These are phyloP conservation scores for Drosophila tropicalis DNA, from an alignment of 1,140 invertebrate genomes.

Conservation along the genomic window DNA sequence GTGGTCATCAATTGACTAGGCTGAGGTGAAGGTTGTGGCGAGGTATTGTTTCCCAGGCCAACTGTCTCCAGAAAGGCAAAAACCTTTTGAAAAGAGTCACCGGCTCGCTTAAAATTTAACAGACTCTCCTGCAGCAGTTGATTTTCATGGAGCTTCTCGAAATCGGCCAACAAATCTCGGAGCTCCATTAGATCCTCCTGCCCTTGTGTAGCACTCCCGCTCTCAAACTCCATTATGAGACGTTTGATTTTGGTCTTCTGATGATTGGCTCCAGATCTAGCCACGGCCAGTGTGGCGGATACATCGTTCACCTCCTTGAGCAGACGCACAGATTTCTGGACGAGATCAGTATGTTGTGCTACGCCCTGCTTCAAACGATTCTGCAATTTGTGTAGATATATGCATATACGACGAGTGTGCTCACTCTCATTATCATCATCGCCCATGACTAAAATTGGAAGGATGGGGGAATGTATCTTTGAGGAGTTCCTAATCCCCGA, in stretches of 20 bases:
- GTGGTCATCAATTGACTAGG: constrained; percentile 6
- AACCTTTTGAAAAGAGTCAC: constrained; percentile 61
- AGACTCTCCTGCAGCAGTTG: constrained; percentile 54
- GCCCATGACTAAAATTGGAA: neutral
- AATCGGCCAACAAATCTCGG: constrained; percentile 45
- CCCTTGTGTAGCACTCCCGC: constrained; percentile 3
- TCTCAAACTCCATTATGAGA: constrained; percentile 63
- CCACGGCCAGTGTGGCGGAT: constrained; percentile 25
- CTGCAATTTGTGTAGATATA: constrained; percentile 49
- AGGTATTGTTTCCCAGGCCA: neutral
- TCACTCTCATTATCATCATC: constrained; percentile 24
- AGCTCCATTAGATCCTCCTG: constrained; percentile 34
- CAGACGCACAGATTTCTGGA: constrained; percentile 50
- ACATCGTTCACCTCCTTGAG: constrained; percentile 59
- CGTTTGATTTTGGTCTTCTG: constrained; percentile 52
- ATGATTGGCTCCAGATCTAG: neutral
- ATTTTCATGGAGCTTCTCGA: constrained; percentile 56
- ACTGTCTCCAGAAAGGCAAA: constrained; percentile 26
- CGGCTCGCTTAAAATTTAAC: constrained; percentile 52
- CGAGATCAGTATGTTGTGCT: constrained; percentile 38
- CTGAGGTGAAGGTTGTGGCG: neutral
- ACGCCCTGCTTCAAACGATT: constrained; percentile 35
- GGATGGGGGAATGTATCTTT: neutral
- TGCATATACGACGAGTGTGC: constrained; percentile 40
- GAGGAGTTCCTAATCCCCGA: too few relatives aligned